Evolutionary conservation across 2,888 invertebrate species (phyloP).

Genomic region (Dorcus hopei): DNA sequence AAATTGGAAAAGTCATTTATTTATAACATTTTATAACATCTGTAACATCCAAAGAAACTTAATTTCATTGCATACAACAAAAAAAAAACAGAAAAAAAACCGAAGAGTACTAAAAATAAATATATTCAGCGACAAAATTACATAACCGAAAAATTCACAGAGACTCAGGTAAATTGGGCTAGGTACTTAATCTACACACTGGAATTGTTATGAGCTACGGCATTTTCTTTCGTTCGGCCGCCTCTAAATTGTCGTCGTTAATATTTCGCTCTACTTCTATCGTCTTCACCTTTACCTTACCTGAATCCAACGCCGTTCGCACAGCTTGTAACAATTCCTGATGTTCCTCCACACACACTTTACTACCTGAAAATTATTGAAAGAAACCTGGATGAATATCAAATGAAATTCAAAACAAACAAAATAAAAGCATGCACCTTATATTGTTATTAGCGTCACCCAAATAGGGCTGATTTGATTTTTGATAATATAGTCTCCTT

Average conservation of each 20-base stretch:
- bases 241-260: conserved; percentile 36
- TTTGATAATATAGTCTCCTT: conserved; percentile 54
- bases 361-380: conserved; percentile 57
- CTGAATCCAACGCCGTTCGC: conserved; percentile 52
- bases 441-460: conserved; percentile 42
- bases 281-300: conserved; percentile 14
- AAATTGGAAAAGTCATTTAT: too few relatives aligned
- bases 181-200: conserved; percentile 8
- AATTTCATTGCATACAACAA: too few relatives aligned
- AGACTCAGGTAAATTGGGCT: conserved; percentile 6
- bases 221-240: conserved; percentile 45
- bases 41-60: too few relatives aligned
- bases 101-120: too few relatives aligned
- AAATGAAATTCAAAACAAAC: neutral
- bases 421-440: neutral
- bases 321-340: conserved; percentile 60
- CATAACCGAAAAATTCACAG: too few relatives aligned
- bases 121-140: too few relatives aligned
- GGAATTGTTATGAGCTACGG: conserved; percentile 29
- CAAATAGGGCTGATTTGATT: conserved; percentile 61
- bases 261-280: conserved; percentile 34
- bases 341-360: conserved; percentile 59
- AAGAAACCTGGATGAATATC: neutral
- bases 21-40: too few relatives aligned
- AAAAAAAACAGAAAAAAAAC: too few relatives aligned